phyloP scores from a whole-genome alignment of 2,888 invertebrate species.

The Athalia rosae region DNA sequence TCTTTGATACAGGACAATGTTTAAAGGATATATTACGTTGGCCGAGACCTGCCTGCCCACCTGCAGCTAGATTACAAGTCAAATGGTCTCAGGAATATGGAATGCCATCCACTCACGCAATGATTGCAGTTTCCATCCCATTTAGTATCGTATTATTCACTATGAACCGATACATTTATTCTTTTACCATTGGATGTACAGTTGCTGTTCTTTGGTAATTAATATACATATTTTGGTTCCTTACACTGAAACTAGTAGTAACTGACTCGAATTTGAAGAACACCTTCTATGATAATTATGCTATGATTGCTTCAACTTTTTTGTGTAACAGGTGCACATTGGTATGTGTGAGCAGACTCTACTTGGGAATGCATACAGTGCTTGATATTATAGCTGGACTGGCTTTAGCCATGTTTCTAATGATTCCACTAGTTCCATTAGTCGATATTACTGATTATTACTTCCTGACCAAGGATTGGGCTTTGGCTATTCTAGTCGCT shows the following conservation, averaged over 20 bases:
- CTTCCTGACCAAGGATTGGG: constrained; percentile 80
- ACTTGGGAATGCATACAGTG: constrained; percentile 95
- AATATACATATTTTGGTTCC: neutral
- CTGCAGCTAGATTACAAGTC: constrained; percentile 87
- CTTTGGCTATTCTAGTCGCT: constrained; percentile 80
- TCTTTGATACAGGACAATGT: constrained; percentile 81
- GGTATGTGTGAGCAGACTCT: constrained; percentile 89
- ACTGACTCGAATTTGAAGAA: neutral
- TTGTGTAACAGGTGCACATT: constrained; percentile 78
- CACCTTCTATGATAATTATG: neutral
- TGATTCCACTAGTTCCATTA: constrained; percentile 84
- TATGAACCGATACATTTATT: constrained; percentile 86
- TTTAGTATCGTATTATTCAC: constrained; percentile 89
- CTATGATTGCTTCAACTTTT: constrained; percentile 49
- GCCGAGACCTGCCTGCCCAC: constrained; percentile 89
- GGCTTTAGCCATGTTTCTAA: constrained; percentile 79
- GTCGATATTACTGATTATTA: constrained; percentile 85
- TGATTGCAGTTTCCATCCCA: constrained; percentile 92
- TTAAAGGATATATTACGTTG: constrained; percentile 91
- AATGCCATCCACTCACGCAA: constrained; percentile 96
- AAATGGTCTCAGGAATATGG: constrained; percentile 96
- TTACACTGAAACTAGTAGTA: neutral
- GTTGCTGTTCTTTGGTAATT: constrained; percentile 78
- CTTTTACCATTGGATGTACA: constrained; percentile 77
- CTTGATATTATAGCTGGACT: constrained; percentile 90